Conservation (phyloP, 2,888 invertebrate genomes). For the Mythimna lalbum region DNA sequence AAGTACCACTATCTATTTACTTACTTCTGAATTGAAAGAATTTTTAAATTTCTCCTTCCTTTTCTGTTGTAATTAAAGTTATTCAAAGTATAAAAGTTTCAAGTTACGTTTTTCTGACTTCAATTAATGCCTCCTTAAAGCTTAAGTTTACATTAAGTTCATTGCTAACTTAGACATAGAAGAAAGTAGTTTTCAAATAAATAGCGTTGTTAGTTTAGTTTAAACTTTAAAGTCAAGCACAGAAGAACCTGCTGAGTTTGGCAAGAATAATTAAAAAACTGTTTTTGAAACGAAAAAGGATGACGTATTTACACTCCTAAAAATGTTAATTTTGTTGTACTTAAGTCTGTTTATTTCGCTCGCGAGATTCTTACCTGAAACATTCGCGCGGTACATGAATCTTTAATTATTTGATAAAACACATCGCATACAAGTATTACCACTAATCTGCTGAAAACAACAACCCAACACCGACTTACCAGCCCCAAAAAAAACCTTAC, state of each 20-base stretch:
- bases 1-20: not conserved
- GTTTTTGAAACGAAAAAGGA: not conserved
- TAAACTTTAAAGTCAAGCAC: not conserved
- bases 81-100: conserved; percentile 13
- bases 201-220: not conserved
- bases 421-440: not conserved
- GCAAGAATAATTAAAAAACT: not conserved
- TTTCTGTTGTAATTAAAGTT: conserved; percentile 30
- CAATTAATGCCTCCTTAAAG: conserved; percentile 40
- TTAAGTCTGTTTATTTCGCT: too few relatives aligned
- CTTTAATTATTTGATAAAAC: not conserved
- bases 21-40: not conserved
- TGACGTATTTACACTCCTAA: not conserved
- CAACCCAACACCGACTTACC: conserved; percentile 21
- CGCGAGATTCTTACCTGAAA: not conserved
- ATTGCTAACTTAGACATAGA: conserved; percentile 1
- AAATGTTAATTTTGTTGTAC: not conserved
- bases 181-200: not conserved
- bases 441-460: conserved; percentile 2
- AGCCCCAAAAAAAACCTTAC: conserved; percentile 23
- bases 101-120: conserved; percentile 38
- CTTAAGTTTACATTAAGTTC: conserved; percentile 19
- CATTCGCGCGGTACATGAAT: not conserved
- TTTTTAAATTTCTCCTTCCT: not conserved
- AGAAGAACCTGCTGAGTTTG: not conserved